A percentile compares a stretch with the other conserved stretches of the same genome.
phyloP scores from a whole-genome alignment of 2,888 invertebrate species.

The Rhyacophila evoluta region DNA sequence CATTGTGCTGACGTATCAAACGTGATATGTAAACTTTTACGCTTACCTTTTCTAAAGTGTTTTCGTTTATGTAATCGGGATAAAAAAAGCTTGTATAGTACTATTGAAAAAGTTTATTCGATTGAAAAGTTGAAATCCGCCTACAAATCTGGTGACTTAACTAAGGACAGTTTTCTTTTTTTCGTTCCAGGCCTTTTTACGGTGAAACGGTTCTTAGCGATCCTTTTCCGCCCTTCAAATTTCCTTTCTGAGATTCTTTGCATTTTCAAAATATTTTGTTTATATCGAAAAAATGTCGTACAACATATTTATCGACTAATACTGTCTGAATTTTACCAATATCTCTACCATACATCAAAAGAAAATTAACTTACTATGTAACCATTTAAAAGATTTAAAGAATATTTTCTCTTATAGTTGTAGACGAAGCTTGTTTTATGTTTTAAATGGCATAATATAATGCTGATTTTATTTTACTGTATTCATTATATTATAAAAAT shows the following conservation, averaged over 20 bases:
- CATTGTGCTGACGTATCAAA: background rate
- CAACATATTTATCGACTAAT: background rate
- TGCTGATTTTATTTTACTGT: too few relatives aligned
- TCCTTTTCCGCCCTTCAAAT: background rate
- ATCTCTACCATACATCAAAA: background rate
- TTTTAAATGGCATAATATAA: too few relatives aligned
- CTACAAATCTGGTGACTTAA: conserved; percentile 14
- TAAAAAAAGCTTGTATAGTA: conserved; percentile 37
- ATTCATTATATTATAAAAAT: too few relatives aligned
- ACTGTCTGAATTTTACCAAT: background rate
- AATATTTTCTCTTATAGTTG: too few relatives aligned
- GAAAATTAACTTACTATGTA: too few relatives aligned
- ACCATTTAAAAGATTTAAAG: too few relatives aligned
- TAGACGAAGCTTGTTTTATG: too few relatives aligned
- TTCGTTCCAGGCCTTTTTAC: background rate
- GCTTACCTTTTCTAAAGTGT: conserved; percentile 38
- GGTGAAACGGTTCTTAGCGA: background rate
- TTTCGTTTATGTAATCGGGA: conserved; percentile 40
- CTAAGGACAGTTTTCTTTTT: conserved; percentile 16
- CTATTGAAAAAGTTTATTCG: conserved; percentile 27
- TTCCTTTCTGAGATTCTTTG: background rate
- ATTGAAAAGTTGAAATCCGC: conserved; percentile 26
- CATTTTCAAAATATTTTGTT: background rate
- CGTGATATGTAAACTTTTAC: background rate
- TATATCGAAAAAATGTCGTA: background rate